These are phyloP conservation scores for Acrocephalus scirpaceus DNA, from an alignment of 2,797 vertebrate species.

Conservation along the genomic window DNA sequence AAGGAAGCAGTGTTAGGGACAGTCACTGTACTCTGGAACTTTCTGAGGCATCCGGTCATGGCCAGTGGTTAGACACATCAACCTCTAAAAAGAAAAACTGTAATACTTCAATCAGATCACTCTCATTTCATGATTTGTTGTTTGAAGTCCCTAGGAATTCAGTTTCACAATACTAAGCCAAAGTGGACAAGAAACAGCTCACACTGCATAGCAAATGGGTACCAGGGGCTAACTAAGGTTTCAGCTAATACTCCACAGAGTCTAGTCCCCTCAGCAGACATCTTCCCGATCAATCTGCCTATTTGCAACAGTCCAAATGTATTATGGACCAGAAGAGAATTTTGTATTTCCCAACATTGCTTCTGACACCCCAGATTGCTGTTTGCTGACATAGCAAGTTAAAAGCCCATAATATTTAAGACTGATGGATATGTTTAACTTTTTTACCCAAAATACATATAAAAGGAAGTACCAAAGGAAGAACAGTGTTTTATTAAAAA, in stretches of 20 bases:
- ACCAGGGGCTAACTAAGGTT: neutral
- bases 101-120: neutral
- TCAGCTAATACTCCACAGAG: neutral
- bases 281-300: neutral
- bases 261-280: neutral
- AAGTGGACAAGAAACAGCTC: neutral
- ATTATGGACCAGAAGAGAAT: neutral
- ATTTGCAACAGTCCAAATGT: neutral
- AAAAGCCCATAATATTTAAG: neutral
- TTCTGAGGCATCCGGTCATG: neutral
- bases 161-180: neutral
- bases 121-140: neutral
- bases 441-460: neutral
- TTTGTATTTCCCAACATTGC: neutral
- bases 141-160: neutral
- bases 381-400: neutral
- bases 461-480: neutral
- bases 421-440: neutral
- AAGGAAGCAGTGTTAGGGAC: neutral
- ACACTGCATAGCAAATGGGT: neutral
- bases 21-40: conserved; percentile 6
- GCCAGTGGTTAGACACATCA: neutral
- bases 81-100: neutral
- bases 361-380: neutral
- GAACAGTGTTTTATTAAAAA: neutral